Conservation (phyloP, 2,797 vertebrate species). For the Aulostomus chinensis region DNA sequence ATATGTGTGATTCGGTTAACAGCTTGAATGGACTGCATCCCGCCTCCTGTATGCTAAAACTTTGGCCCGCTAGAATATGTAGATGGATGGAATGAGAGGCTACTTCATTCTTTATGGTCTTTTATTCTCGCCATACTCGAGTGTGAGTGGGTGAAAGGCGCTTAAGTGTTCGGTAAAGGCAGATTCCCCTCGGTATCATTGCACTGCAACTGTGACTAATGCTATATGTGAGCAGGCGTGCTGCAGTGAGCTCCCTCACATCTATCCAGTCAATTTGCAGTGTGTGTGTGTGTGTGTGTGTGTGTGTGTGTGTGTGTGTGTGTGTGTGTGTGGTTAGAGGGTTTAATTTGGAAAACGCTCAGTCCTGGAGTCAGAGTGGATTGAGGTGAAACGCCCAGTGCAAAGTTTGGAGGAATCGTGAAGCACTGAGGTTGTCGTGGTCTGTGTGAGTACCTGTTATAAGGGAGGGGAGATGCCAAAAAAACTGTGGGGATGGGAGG, state of each 20-base stretch:
- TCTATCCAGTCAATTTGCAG: conserved; percentile 38
- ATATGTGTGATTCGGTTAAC: conserved; percentile 3
- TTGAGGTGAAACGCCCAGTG: conserved; percentile 27
- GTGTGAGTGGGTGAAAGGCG: conserved; percentile 67
- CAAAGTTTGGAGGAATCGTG: conserved; percentile 60
- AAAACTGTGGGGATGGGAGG: conserved; percentile 14
- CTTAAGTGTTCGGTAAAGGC: conserved; percentile 51
- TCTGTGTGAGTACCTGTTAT: conserved; percentile 51
- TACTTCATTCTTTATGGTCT: conserved; percentile 26
- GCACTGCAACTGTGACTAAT: conserved; percentile 76
- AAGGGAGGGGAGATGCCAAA: conserved; percentile 9
- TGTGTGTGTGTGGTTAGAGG: conserved; percentile 18
- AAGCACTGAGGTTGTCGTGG: conserved; percentile 43
- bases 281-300: conserved; percentile 20
- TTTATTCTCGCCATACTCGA: conserved; percentile 29
- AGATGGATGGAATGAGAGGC: conserved; percentile 37
- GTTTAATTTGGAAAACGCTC: conserved; percentile 9
- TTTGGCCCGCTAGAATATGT: conserved; percentile 45
- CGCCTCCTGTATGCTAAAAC: conserved; percentile 31
- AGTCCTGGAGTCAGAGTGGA: conserved; percentile 19
- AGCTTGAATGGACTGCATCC: conserved; percentile 13
- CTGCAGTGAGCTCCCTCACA: conserved; percentile 72
- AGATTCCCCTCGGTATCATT: conserved; percentile 61
- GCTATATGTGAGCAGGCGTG: conserved; percentile 69
- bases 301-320: conserved; percentile 20